Evolutionary conservation across 2,113 vertebrate species (phyloP).

Genomic region (Tauraco erythrolophus): DNA sequence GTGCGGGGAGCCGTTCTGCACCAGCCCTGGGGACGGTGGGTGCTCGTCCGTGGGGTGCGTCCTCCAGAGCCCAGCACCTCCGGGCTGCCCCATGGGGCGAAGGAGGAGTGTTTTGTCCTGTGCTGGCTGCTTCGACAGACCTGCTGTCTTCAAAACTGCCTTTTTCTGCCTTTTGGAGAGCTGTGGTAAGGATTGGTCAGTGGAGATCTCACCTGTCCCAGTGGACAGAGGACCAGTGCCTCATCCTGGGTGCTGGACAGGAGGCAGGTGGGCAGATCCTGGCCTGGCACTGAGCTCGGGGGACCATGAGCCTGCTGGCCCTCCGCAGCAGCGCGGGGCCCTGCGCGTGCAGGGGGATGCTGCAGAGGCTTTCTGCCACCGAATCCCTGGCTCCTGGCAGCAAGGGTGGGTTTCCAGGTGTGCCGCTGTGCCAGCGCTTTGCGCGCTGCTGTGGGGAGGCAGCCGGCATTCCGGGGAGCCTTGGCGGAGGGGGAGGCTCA

Average conservation of each 20-base stretch:
- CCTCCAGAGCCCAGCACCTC: neutral
- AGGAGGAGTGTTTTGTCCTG: neutral
- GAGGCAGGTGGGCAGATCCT: neutral
- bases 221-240: accelerated
- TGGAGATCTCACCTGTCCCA: accelerated
- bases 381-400: neutral
- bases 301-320: neutral
- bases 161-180: neutral
- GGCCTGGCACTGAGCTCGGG: too few species aligned
- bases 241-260: accelerated
- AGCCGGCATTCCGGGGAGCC: neutral
- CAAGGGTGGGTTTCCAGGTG: neutral
- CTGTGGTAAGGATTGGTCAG: neutral
- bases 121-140: neutral
- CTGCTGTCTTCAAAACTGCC: neutral
- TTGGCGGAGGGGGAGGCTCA: accelerated
- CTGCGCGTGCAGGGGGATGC: neutral
- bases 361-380: neutral
- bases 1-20: neutral
- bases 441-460: neutral
- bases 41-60: neutral
- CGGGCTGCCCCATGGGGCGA: neutral
- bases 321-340: neutral
- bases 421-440: neutral
- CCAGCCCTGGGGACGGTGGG: accelerated